Base-by-base conservation (phyloP, 2,888 invertebrate genomes). In the Drosophila phalerata region DNA sequence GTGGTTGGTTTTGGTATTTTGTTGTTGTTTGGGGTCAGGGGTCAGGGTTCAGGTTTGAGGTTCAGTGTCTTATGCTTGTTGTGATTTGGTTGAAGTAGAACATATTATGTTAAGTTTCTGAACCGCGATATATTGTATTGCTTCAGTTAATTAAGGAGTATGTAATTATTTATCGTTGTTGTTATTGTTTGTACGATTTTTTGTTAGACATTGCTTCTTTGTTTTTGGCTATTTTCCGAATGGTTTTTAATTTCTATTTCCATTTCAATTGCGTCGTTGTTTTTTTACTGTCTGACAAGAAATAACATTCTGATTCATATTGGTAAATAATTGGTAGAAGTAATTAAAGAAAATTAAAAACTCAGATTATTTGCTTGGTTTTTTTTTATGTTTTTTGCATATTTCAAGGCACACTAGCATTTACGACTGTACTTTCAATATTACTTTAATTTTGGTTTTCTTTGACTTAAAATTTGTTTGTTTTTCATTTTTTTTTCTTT, bases 361-460 rank as follows among this genome's bases (percentile, higher is more conserved):
- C 60, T 52, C 13, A 42, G 38, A 66, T 38, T 58, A 58, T 64
- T 61, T 55, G 43, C 42, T 34, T 61, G 53, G 51, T 43, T 70
- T 55, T 49, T 22, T 62, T 69, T 70, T 51, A 64, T 66, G 30
- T 58, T 61, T 71, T 56, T 72, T 84, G 83, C 88, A 80, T 89
- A 81, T 89, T 89, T 90, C 90, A 90, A 90, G 90, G 90, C 90
- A 90, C 90, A 90, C 90, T 90, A 91, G 88, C 91, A 88, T 82
- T 81, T 89, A 83, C 72, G 69, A 85, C 89, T 80, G 82, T 87
- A 89, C 85, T 83, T 85, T 84, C 72, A 74, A 79, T 77, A 68
- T 78, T 67, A 43, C 71, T 71, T 75, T 64, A 57, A 57, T 72
- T 67, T 70, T 60, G 40, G 60, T 73, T 75, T 77, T 48, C 55